Evolutionary conservation across 2,797 vertebrate genomes (phyloP).

Genomic region (Gephyroberyx darwinii): DNA sequence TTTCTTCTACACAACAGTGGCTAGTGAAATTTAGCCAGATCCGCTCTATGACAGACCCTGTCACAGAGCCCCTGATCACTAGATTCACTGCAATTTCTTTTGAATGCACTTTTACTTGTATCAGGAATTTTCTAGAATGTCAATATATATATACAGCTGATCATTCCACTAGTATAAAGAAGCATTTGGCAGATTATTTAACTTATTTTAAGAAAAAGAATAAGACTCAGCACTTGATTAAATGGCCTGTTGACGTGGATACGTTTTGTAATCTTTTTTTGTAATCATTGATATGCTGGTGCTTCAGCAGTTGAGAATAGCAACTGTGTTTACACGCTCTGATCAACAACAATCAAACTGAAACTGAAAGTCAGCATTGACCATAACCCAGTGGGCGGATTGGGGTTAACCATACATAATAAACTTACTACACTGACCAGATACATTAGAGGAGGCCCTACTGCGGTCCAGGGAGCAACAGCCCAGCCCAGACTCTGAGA

Average conservation of each 20-base stretch:
- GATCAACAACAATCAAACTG: slow-evolving; percentile 3
- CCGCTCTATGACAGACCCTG: not conserved
- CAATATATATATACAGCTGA: not conserved
- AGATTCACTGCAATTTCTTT: too few relatives aligned
- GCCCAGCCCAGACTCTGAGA: slow-evolving; percentile 21
- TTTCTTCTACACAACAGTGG: slow-evolving; percentile 1
- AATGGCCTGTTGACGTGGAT: too few relatives aligned
- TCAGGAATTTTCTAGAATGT: not conserved
- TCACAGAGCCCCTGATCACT: too few relatives aligned
- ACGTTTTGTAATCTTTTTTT: too few relatives aligned
- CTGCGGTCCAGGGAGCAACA: slow-evolving; percentile 29
- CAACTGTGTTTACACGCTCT: slow-evolving; percentile 1
- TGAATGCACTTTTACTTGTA: too few relatives aligned
- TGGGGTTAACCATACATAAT: not conserved
- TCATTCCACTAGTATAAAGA: not conserved
- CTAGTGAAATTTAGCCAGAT: slow-evolving; percentile 1
- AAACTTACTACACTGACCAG: slow-evolving; percentile 34
- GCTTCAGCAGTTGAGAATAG: not conserved
- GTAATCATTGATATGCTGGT: too few relatives aligned
- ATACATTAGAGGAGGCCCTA: slow-evolving; percentile 41
- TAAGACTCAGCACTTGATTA: too few relatives aligned
- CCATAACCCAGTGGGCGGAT: slow-evolving; percentile 6
- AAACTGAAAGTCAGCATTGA: slow-evolving; percentile 13
- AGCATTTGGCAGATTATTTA: too few relatives aligned
- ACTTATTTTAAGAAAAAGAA: too few relatives aligned